phyloP scores from a whole-genome alignment of 1,140 invertebrate species.

The Xylocopa sonorina region DNA sequence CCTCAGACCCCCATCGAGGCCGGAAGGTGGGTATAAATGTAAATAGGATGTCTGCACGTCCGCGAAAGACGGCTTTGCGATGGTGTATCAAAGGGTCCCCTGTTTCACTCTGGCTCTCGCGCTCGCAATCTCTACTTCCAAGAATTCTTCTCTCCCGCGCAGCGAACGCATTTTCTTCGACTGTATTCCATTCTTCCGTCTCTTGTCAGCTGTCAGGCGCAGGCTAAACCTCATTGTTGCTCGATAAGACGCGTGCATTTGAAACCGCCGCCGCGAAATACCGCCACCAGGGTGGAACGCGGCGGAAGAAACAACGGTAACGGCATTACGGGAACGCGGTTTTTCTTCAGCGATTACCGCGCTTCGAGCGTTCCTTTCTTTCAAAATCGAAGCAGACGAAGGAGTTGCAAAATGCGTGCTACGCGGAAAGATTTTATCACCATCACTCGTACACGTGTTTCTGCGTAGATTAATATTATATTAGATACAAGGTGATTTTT shows the following conservation, averaged over 20 bases:
- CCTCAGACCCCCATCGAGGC: constrained; percentile 61
- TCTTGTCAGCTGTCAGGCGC: constrained; percentile 47
- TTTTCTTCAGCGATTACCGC: background rate
- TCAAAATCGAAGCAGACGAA: too few relatives aligned
- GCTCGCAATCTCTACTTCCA: constrained; percentile 51
- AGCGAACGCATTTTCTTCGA: constrained; percentile 25
- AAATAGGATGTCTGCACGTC: constrained; percentile 75
- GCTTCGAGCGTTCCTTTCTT: too few relatives aligned
- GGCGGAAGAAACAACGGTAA: background rate
- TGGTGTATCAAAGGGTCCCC: constrained; percentile 71
- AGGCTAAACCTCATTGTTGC: constrained; percentile 50
- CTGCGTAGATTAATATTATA: too few relatives aligned
- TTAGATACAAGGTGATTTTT: too few relatives aligned
- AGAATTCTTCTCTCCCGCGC: constrained; percentile 47
- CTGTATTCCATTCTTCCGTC: constrained; percentile 13
- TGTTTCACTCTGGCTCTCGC: constrained; percentile 60
- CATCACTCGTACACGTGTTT: too few relatives aligned
- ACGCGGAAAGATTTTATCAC: too few relatives aligned
- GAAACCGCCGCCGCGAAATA: constrained; percentile 1
- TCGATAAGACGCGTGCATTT: constrained; percentile 14
- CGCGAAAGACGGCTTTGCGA: constrained; percentile 74
- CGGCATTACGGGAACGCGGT: background rate
- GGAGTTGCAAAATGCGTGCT: too few relatives aligned
- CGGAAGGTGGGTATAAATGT: constrained; percentile 76
- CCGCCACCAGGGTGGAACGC: too few relatives aligned